Evolutionary conservation across 2,113 vertebrate genomes (phyloP).

Genomic region (Castor canadensis): DNA sequence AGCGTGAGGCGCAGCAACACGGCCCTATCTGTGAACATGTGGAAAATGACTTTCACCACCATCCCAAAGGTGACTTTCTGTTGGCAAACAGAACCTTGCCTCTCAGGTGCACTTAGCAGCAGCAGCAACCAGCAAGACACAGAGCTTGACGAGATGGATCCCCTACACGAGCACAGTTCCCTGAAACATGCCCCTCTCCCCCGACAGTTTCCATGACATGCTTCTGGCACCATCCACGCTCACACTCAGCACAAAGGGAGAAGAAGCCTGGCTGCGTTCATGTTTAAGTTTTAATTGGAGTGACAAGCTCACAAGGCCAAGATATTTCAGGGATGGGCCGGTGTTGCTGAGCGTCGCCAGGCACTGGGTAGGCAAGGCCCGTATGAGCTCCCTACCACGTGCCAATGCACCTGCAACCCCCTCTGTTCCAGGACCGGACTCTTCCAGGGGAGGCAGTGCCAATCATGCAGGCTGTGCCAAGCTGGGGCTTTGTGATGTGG

Average conservation of each 20-base stretch:
- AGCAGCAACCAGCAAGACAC: background rate
- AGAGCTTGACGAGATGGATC: background rate
- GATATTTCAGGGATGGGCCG: slow-evolving; percentile 69
- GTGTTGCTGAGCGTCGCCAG: slow-evolving; percentile 75
- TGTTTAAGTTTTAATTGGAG: slow-evolving; percentile 74
- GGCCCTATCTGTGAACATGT: slow-evolving; percentile 72
- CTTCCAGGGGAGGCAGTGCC: slow-evolving; percentile 74
- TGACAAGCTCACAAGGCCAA: slow-evolving; percentile 62
- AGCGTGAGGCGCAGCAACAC: slow-evolving; percentile 81
- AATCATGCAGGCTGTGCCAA: slow-evolving; percentile 79
- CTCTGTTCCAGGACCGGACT: slow-evolving; percentile 80
- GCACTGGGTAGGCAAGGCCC: slow-evolving; percentile 30
- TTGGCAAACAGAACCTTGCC: slow-evolving; percentile 72
- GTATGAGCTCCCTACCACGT: background rate
- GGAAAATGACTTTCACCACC: slow-evolving; percentile 83
- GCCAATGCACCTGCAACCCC: slow-evolving; percentile 87
- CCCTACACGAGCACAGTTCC: background rate
- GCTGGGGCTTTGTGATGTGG: slow-evolving; percentile 69
- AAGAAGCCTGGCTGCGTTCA: background rate
- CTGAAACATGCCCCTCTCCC: background rate
- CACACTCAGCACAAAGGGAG: slow-evolving; percentile 4
- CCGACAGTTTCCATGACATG: background rate
- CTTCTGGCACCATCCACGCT: slow-evolving; percentile 35
- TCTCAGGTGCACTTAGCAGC: slow-evolving; percentile 61
- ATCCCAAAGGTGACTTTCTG: slow-evolving; percentile 83